Evolutionary conservation across 2,888 invertebrate genomes (phyloP).

Genomic region (Synanthedon vespiformis): DNA sequence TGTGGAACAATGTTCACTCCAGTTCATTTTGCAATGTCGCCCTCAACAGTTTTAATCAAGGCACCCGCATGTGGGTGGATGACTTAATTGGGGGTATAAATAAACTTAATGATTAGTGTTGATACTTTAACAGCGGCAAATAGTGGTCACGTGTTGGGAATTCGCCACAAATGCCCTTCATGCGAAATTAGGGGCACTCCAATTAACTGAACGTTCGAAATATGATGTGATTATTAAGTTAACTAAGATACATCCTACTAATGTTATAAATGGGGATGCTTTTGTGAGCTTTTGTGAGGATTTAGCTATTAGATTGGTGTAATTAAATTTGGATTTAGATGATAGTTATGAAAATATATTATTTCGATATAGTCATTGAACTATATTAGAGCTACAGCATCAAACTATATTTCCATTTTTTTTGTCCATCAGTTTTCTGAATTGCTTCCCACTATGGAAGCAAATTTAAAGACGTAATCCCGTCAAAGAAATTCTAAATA

Average conservation of each 20-base stretch:
- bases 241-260: constrained; percentile 20
- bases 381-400: too few relatives aligned
- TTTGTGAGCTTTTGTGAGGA: too few relatives aligned
- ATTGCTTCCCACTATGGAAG: too few relatives aligned
- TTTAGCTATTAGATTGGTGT: too few relatives aligned
- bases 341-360: too few relatives aligned
- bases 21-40: neutral
- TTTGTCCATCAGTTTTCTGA: too few relatives aligned
- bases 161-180: constrained; percentile 56
- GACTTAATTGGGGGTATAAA: constrained; percentile 59
- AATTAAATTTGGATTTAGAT: too few relatives aligned
- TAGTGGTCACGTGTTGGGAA: constrained; percentile 61
- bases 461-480: too few relatives aligned
- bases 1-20: neutral
- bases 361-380: too few relatives aligned
- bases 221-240: constrained; percentile 55
- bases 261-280: too few relatives aligned
- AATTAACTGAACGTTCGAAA: constrained; percentile 37
- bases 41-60: constrained; percentile 14
- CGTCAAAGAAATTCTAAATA: too few relatives aligned
- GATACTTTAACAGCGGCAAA: constrained; percentile 52
- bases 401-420: too few relatives aligned
- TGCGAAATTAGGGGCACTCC: constrained; percentile 33
- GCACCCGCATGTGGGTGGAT: constrained; percentile 52
- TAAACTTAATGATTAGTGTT: constrained; percentile 46